Base-by-base conservation (phyloP, 2,797 vertebrate genomes). In the Gymnopithys bicolor region DNA sequence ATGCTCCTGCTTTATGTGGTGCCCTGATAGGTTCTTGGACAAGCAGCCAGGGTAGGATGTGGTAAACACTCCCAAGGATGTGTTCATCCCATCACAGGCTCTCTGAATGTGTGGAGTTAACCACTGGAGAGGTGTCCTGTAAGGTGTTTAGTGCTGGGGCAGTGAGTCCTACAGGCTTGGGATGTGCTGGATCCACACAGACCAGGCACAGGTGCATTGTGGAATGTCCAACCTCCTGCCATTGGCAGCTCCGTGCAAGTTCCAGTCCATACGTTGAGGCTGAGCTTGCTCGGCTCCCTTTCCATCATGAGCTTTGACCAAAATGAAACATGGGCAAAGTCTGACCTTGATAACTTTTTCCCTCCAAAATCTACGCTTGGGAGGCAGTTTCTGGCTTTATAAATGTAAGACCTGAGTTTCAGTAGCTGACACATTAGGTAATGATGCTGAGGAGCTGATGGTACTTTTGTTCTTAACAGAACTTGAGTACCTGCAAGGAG, bases 21-120 rank as follows among this genome's bases (percentile, higher is more conserved):
- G 55, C 55, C 83, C 90, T 88, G 46, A 79, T 49, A 73, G 83
- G 52, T 87, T 93, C 88, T 94, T 70, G 69, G 84, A 84, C 66
- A 63, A 74, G 53, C 60, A 88, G 25, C 48, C 68, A 32, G 51
- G 19, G 22, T 37, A 30, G 19, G 37, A 48, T 0, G 0, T 23
- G 53, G 59, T 60, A 74, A 82, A 58, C 46, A 80, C 30, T 81
- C 69, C 53, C 45, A 43, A 39, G 58, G 51, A 27, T 62, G 10
- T 11, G 4, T 58, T 78, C n/a, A 13, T 58, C 62, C 22, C 87
- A 37, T 71, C 53, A 30, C 53, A 48, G 28, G 21, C 45, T 92
- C 33, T 37, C 35, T 41, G 68, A 62, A 59, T 7, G 12, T 33
- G 16, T 78, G 27, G 30, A 9, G 24, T 24, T 78, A 28, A 55